phyloP scores from a whole-genome alignment of 2,113 vertebrate species.

The Protobothrops mucrosquamatus region DNA sequence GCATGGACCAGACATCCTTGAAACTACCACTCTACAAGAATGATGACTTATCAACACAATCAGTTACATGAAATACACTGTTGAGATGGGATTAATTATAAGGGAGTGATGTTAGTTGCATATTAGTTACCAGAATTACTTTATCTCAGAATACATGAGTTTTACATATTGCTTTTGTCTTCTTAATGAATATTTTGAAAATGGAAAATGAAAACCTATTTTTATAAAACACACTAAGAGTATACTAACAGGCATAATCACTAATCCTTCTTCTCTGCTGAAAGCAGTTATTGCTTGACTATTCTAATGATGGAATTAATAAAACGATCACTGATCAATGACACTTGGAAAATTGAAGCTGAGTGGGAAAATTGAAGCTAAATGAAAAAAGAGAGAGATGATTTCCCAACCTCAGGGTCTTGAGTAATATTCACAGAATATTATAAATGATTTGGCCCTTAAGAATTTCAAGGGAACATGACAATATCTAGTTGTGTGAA shows the following conservation, averaged over 20 bases:
- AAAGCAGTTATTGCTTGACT: constrained; percentile 41
- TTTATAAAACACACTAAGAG: neutral
- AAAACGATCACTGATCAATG: neutral
- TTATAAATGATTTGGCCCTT: neutral
- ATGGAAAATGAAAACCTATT: constrained; percentile 21
- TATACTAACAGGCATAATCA: constrained; percentile 7
- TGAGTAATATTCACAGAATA: neutral
- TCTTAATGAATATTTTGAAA: neutral
- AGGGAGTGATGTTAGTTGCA: neutral
- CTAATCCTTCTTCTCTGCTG: constrained; percentile 23
- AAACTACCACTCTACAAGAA: neutral
- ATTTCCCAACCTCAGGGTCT: constrained; percentile 11
- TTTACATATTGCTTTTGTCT: constrained; percentile 9
- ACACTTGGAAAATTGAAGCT: constrained; percentile 41
- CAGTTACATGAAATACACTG: constrained; percentile 24
- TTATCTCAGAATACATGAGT: neutral
- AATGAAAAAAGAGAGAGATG: constrained; percentile 10
- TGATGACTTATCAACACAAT: neutral
- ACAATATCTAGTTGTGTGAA: neutral
- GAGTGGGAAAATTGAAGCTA: constrained; percentile 32
- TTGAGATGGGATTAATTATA: constrained; percentile 1
- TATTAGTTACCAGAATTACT: neutral
- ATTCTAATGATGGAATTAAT: constrained; percentile 18
- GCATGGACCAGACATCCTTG: neutral
- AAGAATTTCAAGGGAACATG: neutral